Percentiles rank a stretch among this genome's conserved stretches.
Conservation (phyloP, 2,888 invertebrate species). For the Exephanes ischioxanthus region DNA sequence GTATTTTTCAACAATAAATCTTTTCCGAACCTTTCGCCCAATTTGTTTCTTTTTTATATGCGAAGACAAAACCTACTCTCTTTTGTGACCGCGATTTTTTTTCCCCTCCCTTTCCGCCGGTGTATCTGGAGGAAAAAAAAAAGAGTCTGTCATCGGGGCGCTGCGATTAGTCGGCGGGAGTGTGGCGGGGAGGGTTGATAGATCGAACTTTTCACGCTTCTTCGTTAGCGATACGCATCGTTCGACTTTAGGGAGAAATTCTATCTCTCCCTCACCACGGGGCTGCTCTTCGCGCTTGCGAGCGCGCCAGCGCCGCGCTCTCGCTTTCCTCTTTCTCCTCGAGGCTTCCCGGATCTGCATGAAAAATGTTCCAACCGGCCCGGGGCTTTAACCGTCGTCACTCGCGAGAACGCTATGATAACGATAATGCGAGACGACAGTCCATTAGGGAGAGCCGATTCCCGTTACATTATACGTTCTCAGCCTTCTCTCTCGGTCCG, state of each 20-base stretch:
- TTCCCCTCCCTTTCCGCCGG: not conserved
- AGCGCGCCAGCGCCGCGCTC: not conserved
- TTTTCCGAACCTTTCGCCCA: not conserved
- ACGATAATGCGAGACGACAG: constrained; percentile 79
- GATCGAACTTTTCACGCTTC: constrained; percentile 64
- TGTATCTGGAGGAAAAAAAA: constrained; percentile 16
- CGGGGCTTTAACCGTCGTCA: constrained; percentile 77
- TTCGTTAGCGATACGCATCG: constrained; percentile 68
- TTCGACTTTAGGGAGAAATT: constrained; percentile 54
- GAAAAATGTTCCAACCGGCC: constrained; percentile 70
- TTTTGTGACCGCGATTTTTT: constrained; percentile 6
- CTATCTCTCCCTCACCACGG: constrained; percentile 39
- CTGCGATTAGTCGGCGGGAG: constrained; percentile 56
- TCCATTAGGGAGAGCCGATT: constrained; percentile 75
- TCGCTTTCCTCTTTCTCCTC: constrained; percentile 20
- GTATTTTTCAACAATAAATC: not conserved
- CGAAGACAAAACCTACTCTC: not conserved
- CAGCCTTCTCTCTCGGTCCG: constrained; percentile 4
- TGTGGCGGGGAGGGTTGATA: constrained; percentile 44
- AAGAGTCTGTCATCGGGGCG: constrained; percentile 59
- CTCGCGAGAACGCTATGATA: constrained; percentile 76
- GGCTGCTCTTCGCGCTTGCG: constrained; percentile 12
- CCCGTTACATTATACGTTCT: constrained; percentile 59
- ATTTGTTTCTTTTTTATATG: not conserved
- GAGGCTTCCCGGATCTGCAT: constrained; percentile 69